Conservation (phyloP, 1,140 invertebrate genomes). For the Cydia amplana region DNA sequence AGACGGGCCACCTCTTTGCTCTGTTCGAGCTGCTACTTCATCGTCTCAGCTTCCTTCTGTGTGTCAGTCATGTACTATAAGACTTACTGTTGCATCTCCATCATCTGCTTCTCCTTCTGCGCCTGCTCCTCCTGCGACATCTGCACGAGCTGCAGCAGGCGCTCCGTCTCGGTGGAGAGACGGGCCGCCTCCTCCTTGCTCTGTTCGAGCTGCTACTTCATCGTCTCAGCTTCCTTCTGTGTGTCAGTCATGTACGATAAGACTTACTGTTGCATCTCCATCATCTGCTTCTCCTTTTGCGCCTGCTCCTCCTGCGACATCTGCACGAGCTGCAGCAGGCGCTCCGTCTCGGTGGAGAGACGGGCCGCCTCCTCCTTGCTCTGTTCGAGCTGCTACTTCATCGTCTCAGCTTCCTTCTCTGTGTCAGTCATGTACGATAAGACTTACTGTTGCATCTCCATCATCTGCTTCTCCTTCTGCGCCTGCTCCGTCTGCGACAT, state of each 20-base stretch:
- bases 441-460: too few relatives aligned
- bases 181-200: conserved; percentile 89
- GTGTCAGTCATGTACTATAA: too few relatives aligned
- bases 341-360: too few relatives aligned
- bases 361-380: too few relatives aligned
- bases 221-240: conserved; percentile 82
- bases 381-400: conserved; percentile 81
- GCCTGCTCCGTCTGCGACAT: too few relatives aligned
- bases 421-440: conserved; percentile 88
- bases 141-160: conserved; percentile 94
- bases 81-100: conserved; percentile 96
- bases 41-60: too few relatives aligned
- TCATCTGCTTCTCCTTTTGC: too few relatives aligned
- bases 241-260: conserved; percentile 88
- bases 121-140: conserved; percentile 98
- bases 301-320: too few relatives aligned
- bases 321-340: too few relatives aligned
- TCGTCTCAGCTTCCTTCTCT: conserved; percentile 82
- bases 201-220: conserved; percentile 80
- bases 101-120: conserved; percentile 95
- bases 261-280: too few relatives aligned
- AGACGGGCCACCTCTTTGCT: conserved; percentile 90
- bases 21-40: too few relatives aligned
- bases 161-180: conserved; percentile 92
- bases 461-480: too few relatives aligned